Percentiles rank a stretch among this genome's conserved stretches.
These are phyloP conservation scores for Zygaena filipendulae DNA, from an alignment of 2,888 invertebrate species.

Conservation along the genomic window DNA sequence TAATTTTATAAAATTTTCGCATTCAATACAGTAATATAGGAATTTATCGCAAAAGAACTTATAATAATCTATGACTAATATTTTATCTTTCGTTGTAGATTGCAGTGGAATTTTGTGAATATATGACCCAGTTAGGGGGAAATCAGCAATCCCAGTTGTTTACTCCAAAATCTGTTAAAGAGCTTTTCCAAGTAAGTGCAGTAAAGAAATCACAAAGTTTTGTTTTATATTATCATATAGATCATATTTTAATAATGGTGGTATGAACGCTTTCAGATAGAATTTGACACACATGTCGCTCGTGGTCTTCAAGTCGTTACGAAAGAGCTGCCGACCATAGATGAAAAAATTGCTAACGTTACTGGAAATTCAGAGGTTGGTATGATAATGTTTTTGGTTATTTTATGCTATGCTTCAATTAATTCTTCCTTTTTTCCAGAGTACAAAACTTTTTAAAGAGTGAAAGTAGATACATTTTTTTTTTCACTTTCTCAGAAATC, in stretches of 20 bases:
- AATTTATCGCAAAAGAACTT: too few relatives aligned
- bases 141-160: conserved; percentile 58
- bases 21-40: too few relatives aligned
- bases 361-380: conserved; percentile 55
- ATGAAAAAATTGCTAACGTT: conserved; percentile 60
- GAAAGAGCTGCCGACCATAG: conserved; percentile 69
- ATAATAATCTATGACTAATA: too few relatives aligned
- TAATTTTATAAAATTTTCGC: too few relatives aligned
- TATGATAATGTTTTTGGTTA: conserved; percentile 9
- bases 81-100: conserved; percentile 28
- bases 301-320: conserved; percentile 61
- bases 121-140: conserved; percentile 58
- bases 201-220: too few relatives aligned
- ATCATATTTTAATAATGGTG: too few relatives aligned
- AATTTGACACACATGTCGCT: conserved; percentile 67
- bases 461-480: too few relatives aligned
- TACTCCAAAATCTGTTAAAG: conserved; percentile 56
- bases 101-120: conserved; percentile 53
- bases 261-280: conserved; percentile 55
- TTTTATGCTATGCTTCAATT: not conserved
- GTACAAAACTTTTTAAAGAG: too few relatives aligned
- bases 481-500: conserved; percentile 42
- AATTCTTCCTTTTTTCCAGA: too few relatives aligned
- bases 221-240: too few relatives aligned
- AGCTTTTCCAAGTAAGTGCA: conserved; percentile 56